Base-by-base conservation (phyloP, 2,797 vertebrate species). In the Paratrypauchen microcephalus region DNA sequence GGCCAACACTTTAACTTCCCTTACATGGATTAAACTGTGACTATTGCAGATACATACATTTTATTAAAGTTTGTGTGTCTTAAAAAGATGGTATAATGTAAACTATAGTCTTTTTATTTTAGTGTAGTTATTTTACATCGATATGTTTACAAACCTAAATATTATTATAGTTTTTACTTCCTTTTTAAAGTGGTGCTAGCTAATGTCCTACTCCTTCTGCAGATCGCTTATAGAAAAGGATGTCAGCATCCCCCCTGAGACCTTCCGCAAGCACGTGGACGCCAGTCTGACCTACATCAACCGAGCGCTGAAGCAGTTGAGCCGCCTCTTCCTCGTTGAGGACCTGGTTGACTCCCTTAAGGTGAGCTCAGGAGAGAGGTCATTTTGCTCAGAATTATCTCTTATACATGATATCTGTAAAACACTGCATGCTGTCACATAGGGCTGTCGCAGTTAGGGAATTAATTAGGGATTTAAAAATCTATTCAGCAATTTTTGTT, bases 271-370 rank as follows among this genome's bases (percentile, higher is more conserved):
- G 82, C 94, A 96, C 21, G 89, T 95, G 83, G 93, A 95, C 47
- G 56, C 76, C 26, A 92, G 91, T 78, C 92, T 97, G 92, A 88
- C 91, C 79, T 92, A 96, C 76, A 75, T 97, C 90, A 97, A 97
- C 92, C 79, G 78, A 50, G 94, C 85, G 69, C 94, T 97, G 71
- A 96, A 95, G 74, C 88, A 95, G 79, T 79, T 96, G 81, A 91
- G 95, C 73, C 95, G 93, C 67, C 95, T 98, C 75, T 97, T 98
- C 86, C 89, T 98, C 86, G 96, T 98, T 6, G 95, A 98, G 79
- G 96, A 98, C 79, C 92, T 98, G 2, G 93, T 98, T 68, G 96
- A 98, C 89, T 98, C 96, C 60, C 92, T 98, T 59, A 98, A 97
- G 95, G 96, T 97, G 72, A 88, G 91, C 59, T 3, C 9, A 48